Conservation (phyloP, 2,113 vertebrate species). For the Python bivittatus region DNA sequence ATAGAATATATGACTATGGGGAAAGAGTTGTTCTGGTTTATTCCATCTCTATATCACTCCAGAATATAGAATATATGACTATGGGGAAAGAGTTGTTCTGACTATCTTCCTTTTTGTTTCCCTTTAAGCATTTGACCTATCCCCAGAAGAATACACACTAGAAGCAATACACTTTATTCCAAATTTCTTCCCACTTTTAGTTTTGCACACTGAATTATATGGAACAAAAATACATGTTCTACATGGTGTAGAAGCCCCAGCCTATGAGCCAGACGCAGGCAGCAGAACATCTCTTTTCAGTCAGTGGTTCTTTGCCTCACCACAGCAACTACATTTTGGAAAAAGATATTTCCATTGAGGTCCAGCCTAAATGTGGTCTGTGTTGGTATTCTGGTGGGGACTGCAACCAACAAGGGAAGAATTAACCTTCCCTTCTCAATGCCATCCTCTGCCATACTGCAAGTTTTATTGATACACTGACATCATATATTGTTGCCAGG, state of each 20-base stretch:
- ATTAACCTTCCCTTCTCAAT: background rate
- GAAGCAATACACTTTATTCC: background rate
- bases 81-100: background rate
- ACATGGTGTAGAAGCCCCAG: background rate
- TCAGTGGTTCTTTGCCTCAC: background rate
- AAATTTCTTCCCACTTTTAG: background rate
- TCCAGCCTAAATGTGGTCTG: background rate
- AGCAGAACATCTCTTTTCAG: background rate
- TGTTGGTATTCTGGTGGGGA: background rate
- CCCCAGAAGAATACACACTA: background rate
- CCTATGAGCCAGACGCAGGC: background rate
- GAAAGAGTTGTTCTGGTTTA: background rate
- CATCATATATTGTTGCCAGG: background rate
- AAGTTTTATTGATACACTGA: background rate
- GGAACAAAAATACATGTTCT: background rate
- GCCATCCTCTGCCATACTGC: background rate
- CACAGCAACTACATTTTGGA: background rate
- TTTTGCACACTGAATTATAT: background rate
- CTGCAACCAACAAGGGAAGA: background rate
- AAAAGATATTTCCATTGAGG: background rate
- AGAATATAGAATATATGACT: background rate
- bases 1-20: background rate
- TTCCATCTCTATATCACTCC: background rate
- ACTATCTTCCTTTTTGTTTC: background rate
- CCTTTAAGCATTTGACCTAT: background rate